Conservation (phyloP, 2,113 vertebrate species). For the Peromyscus leucopus region DNA sequence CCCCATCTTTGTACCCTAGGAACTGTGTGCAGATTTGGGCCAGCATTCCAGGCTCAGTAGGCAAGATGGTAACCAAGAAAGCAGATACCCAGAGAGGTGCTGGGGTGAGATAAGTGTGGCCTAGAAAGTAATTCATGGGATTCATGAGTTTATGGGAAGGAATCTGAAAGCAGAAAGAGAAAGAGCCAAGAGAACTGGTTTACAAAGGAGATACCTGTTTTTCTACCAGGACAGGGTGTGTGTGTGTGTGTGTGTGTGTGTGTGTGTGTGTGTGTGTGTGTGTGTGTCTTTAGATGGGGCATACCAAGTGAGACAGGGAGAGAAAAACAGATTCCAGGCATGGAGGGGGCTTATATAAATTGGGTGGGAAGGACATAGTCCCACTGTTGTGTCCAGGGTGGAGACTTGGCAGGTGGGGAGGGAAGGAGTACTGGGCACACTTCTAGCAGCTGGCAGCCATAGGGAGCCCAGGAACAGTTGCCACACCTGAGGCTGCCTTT, state of each 20-base stretch:
- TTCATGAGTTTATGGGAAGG: not conserved
- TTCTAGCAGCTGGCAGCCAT: constrained; percentile 23
- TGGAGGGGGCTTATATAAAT: not conserved
- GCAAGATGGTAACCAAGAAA: not conserved
- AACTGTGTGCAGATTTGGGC: not conserved
- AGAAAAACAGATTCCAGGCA: not conserved
- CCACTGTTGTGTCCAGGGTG: not conserved
- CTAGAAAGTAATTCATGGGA: constrained; percentile 9
- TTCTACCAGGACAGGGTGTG: not conserved
- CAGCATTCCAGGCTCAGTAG: not conserved
- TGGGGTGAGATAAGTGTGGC: not conserved
- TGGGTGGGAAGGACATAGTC: not conserved
- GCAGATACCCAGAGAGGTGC: not conserved
- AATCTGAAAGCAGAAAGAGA: not conserved
- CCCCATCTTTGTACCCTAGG: not conserved
- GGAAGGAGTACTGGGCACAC: not conserved
- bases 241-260: not conserved
- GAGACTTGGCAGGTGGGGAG: not conserved
- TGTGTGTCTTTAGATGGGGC: not conserved
- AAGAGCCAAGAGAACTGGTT: not conserved
- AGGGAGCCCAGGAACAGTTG: constrained; percentile 4
- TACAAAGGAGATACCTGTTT: not conserved
- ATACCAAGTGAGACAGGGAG: not conserved
- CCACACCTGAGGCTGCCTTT: constrained; percentile 57
- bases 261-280: not conserved